Conservation (phyloP, 2,888 invertebrate genomes). For the Drosophila rellima region DNA sequence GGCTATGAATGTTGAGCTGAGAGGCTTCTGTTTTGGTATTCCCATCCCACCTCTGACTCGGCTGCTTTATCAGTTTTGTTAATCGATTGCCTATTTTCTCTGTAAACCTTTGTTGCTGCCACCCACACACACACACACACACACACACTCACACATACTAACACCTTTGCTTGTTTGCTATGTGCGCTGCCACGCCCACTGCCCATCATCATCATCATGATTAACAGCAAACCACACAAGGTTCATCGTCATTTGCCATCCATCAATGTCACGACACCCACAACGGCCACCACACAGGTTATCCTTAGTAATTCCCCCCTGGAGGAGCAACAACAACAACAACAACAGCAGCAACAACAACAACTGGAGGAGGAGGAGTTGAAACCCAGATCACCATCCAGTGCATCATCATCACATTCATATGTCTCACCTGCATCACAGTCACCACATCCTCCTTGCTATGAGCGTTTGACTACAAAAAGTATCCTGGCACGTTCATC, state of each 20-base stretch:
- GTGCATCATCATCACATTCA: slow-evolving; percentile 58
- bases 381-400: slow-evolving; percentile 15
- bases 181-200: slow-evolving; percentile 43
- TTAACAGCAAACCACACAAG: slow-evolving; percentile 58
- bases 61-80: slow-evolving; percentile 66
- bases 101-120: slow-evolving; percentile 75
- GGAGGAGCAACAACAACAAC: slow-evolving; percentile 20
- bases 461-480: slow-evolving; percentile 74
- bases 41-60: slow-evolving; percentile 16
- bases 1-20: slow-evolving; percentile 1
- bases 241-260: slow-evolving; percentile 70
- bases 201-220: slow-evolving; percentile 35
- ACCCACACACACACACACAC: slow-evolving; percentile 31
- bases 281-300: slow-evolving; percentile 79
- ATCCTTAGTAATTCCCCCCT: slow-evolving; percentile 62
- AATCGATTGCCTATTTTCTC: slow-evolving; percentile 75
- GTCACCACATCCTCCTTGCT: slow-evolving; percentile 56
- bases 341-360: slow-evolving; percentile 9
- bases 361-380: slow-evolving; percentile 3
- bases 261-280: slow-evolving; percentile 80
- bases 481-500: slow-evolving; percentile 76
- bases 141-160: slow-evolving; percentile 13
- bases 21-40: slow-evolving; percentile 21
- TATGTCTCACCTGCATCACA: slow-evolving; percentile 67
- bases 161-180: slow-evolving; percentile 61